phyloP scores from a whole-genome alignment of 2,797 vertebrate genomes.

The Euthynnus affinis region DNA sequence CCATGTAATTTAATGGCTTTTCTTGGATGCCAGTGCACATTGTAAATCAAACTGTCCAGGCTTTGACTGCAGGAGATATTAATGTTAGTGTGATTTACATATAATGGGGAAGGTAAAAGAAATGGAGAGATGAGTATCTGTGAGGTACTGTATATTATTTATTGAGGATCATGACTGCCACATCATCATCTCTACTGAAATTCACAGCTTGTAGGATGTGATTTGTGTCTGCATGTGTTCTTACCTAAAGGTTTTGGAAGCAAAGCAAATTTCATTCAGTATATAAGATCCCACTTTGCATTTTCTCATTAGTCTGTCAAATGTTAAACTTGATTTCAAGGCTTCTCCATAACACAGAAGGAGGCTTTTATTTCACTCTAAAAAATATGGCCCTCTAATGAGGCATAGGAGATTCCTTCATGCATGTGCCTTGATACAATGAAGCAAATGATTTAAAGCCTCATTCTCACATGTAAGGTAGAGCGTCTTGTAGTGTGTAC shows the following conservation, averaged over 20 bases:
- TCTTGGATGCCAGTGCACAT: conserved; percentile 32
- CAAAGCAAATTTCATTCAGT: background rate
- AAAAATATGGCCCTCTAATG: background rate
- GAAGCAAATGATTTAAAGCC: background rate
- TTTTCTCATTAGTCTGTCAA: background rate
- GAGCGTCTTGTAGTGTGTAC: background rate
- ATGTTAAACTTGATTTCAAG: background rate
- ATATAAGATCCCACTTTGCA: background rate
- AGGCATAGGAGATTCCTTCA: background rate
- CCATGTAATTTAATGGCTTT: background rate
- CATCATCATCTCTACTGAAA: background rate
- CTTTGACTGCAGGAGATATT: conserved; percentile 69
- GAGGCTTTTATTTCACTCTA: background rate
- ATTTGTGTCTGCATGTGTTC: background rate
- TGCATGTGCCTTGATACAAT: background rate
- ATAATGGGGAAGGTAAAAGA: conserved; percentile 53
- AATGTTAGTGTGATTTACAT: conserved; percentile 62
- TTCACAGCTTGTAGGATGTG: background rate
- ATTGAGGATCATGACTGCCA: background rate
- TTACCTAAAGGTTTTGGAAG: background rate
- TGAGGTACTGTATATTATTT: background rate
- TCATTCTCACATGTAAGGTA: background rate
- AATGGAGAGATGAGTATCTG: conserved; percentile 39
- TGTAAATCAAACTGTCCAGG: conserved; percentile 72
- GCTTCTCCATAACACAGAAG: background rate